These are phyloP conservation scores for Gisinianus flammeolus DNA, from an alignment of 2,888 invertebrate species.

Conservation along the genomic window DNA sequence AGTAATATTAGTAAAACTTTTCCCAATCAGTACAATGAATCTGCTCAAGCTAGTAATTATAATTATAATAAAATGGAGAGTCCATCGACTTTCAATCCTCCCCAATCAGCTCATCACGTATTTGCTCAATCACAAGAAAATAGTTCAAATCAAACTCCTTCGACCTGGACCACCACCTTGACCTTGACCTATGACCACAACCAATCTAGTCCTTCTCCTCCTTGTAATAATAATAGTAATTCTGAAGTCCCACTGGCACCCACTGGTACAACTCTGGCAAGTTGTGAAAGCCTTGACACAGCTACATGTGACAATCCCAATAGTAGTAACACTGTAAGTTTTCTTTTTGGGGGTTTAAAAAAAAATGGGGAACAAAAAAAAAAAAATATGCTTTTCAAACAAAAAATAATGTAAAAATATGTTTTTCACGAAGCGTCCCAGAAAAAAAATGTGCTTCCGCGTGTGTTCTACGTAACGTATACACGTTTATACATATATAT, in stretches of 20 bases:
- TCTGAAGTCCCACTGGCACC: constrained; percentile 28
- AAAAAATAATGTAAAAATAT: not conserved
- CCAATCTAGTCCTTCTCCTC: not conserved
- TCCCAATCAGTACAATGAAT: not conserved
- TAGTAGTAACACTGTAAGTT: constrained; percentile 36
- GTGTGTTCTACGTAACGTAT: no score
- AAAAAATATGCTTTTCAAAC: constrained; percentile 9
- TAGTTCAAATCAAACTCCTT: constrained; percentile 17
- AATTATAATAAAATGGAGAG: not conserved
- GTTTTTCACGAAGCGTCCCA: no score
- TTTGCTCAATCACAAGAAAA: constrained; percentile 23
- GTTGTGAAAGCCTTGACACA: constrained; percentile 23
- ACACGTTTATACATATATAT: no score
- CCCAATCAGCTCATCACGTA: constrained; percentile 10
- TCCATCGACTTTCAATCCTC: constrained; percentile 7
- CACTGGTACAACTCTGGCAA: constrained; percentile 19
- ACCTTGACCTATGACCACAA: constrained; percentile 1
- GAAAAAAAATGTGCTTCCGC: no score
- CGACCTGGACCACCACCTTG: constrained; percentile 1
- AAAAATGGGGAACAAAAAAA: not conserved
- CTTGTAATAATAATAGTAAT: not conserved
- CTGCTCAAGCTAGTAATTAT: not conserved
- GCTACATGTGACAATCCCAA: not conserved
- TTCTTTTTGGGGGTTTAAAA: constrained; percentile 11
- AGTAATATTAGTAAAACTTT: constrained; percentile 14